phyloP scores from a whole-genome alignment of 1,140 invertebrate genomes.

The Ceratitis capitata region DNA sequence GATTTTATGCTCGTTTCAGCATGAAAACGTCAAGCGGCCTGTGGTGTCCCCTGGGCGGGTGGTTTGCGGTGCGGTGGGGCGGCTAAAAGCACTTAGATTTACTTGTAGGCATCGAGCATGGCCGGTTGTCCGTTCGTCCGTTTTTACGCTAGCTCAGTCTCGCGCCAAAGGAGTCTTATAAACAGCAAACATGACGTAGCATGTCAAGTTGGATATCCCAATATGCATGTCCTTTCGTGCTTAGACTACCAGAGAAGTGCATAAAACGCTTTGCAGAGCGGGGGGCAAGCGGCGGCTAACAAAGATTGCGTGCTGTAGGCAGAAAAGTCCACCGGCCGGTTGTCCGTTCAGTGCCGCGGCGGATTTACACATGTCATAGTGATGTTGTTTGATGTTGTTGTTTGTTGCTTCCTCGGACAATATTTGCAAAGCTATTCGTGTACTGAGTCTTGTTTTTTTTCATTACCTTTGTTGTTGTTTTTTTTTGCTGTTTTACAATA shows the following conservation, averaged over 20 bases:
- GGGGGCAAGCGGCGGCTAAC: not conserved
- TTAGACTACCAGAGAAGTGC: no score
- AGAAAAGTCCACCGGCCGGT: not conserved
- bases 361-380: conserved; percentile 9
- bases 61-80: not conserved
- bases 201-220: not conserved
- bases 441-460: not conserved
- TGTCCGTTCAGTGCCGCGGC: not conserved
- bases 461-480: conserved; percentile 5
- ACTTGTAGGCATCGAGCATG: no score
- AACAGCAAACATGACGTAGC: conserved; percentile 11
- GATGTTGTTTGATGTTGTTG: conserved; percentile 17
- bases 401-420: conserved; percentile 10
- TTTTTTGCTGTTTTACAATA: not conserved
- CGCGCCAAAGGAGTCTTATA: not conserved
- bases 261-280: not conserved
- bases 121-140: not conserved
- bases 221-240: not conserved
- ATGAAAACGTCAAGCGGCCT: not conserved
- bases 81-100: conserved; percentile 1
- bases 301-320: not conserved
- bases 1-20: conserved; percentile 14
- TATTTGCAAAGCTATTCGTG: conserved; percentile 6
- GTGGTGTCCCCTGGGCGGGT: not conserved
- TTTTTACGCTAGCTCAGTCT: not conserved